A percentile compares a stretch with the other conserved stretches of the same genome.
Evolutionary conservation across 2,888 invertebrate genomes (phyloP).

Genomic region (Caradrina kadenii): DNA sequence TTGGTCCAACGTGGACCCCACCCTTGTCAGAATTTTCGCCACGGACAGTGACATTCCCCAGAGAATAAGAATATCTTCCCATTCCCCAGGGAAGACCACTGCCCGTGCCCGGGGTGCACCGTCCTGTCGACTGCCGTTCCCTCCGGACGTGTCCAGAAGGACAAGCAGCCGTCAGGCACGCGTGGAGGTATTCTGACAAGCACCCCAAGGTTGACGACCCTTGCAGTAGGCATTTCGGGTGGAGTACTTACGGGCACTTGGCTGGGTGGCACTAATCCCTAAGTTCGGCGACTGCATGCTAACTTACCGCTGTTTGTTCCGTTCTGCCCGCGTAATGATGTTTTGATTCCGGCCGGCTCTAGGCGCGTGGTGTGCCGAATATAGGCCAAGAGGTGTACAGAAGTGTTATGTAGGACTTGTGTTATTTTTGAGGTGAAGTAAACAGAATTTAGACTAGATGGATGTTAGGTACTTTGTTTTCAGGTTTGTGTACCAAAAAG

Average conservation of each 20-base stretch:
- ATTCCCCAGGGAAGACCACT: no score
- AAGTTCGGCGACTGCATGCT: constrained; percentile 50
- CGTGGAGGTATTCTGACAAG: no score
- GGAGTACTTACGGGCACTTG: constrained; percentile 30
- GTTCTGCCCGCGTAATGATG: constrained; percentile 35
- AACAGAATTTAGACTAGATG: constrained; percentile 5
- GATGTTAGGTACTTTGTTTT: neutral
- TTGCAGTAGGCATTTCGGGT: constrained; percentile 44
- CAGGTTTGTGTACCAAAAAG: neutral
- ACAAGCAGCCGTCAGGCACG: no score
- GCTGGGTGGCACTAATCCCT: constrained; percentile 35
- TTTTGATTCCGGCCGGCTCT: constrained; percentile 39
- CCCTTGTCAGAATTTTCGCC: no score
- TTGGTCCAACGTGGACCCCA: no score
- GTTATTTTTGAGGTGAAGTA: constrained; percentile 27
- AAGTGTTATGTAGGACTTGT: constrained; percentile 21
- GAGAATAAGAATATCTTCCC: no score
- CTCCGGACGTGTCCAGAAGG: no score
- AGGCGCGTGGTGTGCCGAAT: constrained; percentile 19
- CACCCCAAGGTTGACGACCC: constrained; percentile 23
- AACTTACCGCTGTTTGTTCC: constrained; percentile 51
- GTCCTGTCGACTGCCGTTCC: no score
- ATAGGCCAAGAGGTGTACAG: constrained; percentile 31
- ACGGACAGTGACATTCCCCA: no score
- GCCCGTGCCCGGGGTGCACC: no score